phyloP scores from a whole-genome alignment of 2,113 vertebrate species.

The Melozone crissalis region DNA sequence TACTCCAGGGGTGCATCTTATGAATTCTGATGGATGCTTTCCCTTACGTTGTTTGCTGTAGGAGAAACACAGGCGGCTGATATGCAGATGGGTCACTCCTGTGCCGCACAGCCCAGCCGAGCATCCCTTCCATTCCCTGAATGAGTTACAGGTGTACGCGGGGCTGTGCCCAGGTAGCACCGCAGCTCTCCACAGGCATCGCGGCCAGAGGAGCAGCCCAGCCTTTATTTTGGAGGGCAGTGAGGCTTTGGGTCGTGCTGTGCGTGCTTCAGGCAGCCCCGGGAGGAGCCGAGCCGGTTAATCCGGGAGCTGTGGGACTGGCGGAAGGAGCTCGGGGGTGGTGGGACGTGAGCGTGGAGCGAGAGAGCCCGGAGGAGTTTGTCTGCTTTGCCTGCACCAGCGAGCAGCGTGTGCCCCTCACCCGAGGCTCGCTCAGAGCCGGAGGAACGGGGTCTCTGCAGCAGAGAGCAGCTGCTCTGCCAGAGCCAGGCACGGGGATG shows the following conservation, averaged over 20 bases:
- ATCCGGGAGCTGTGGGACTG: neutral
- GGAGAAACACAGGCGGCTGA: conserved; percentile 27
- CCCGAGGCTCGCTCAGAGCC: fast-evolving
- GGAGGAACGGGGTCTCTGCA: neutral
- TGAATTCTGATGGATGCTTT: conserved; percentile 64
- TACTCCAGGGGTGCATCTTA: conserved; percentile 48
- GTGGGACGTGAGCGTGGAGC: neutral
- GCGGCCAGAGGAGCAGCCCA: neutral
- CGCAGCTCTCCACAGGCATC: neutral
- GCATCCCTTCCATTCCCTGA: conserved; percentile 30
- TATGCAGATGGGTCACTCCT: conserved; percentile 35
- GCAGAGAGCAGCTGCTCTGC: neutral
- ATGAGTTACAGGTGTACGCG: conserved; percentile 60
- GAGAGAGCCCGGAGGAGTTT: neutral
- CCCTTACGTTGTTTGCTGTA: conserved; percentile 10
- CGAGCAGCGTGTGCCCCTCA: neutral
- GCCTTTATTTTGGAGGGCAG: neutral
- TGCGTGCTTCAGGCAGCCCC: neutral
- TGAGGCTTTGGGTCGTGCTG: neutral
- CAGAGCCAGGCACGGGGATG: neutral
- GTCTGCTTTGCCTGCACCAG: neutral
- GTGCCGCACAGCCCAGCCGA: neutral
- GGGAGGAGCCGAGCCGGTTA: neutral
- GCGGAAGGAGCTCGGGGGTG: neutral
- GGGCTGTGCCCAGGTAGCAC: neutral